Conservation (phyloP, 2,888 invertebrate genomes). For the Drosophila histrio region DNA sequence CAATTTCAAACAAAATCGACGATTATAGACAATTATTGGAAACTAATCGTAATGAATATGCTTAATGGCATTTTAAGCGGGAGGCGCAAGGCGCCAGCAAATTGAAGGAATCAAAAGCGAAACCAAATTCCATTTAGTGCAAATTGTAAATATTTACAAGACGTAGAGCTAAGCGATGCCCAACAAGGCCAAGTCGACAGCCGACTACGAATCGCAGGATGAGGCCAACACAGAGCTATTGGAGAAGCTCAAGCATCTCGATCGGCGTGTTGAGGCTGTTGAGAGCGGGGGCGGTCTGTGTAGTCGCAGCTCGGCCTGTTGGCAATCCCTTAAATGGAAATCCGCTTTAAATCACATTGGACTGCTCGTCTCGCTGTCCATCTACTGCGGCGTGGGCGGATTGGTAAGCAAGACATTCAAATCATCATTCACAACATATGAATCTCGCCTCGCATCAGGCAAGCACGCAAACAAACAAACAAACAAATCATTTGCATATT, state of each 20-base stretch:
- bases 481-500: slow-evolving; percentile 35
- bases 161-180: slow-evolving; percentile 35
- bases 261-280: slow-evolving; percentile 79
- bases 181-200: slow-evolving; percentile 44
- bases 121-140: neutral
- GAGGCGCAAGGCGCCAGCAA: slow-evolving; percentile 37
- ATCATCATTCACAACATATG: neutral
- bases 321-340: slow-evolving; percentile 86
- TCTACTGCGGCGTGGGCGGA: slow-evolving; percentile 92
- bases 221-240: slow-evolving; percentile 83
- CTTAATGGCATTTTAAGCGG: slow-evolving; percentile 15
- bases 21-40: neutral
- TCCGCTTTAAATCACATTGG: slow-evolving; percentile 90
- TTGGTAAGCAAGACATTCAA: slow-evolving; percentile 85
- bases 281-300: slow-evolving; percentile 83
- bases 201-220: slow-evolving; percentile 81
- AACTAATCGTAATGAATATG: slow-evolving; percentile 22
- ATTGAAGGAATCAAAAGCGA: slow-evolving; percentile 19
- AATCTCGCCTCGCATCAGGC: slow-evolving; percentile 23
- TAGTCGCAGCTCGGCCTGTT: slow-evolving; percentile 81
- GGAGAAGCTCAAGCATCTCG: slow-evolving; percentile 83
- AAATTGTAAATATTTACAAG: slow-evolving; percentile 6
- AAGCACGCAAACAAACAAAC: slow-evolving; percentile 16
- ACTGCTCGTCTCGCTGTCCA: slow-evolving; percentile 89
- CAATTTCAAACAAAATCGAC: slow-evolving; percentile 4